These are phyloP conservation scores for Thryonomys swinderianus DNA, from an alignment of 2,113 vertebrate species.

Conservation along the genomic window DNA sequence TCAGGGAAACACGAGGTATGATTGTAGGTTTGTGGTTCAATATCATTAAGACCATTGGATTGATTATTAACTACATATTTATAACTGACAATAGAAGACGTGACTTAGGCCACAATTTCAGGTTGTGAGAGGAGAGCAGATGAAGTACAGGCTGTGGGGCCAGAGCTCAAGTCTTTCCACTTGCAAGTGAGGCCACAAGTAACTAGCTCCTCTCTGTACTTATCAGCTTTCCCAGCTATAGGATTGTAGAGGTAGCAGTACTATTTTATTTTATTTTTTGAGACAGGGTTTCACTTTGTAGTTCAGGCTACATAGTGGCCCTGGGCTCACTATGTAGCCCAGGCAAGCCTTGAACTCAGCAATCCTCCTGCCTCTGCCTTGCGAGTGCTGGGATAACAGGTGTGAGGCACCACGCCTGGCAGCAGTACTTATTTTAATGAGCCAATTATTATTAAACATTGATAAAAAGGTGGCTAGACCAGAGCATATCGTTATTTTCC, in stretches of 20 bases:
- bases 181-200: background rate
- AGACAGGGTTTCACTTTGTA: too few species aligned
- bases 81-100: background rate
- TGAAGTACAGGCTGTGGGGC: background rate
- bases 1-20: background rate
- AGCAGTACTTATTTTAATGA: background rate
- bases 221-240: background rate
- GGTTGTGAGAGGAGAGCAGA: background rate
- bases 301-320: too few species aligned
- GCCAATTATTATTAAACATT: background rate
- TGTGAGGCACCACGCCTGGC: too few species aligned
- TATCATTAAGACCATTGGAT: background rate
- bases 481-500: background rate
- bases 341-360: too few species aligned
- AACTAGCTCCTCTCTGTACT: background rate
- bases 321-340: too few species aligned
- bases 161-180: background rate
- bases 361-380: too few species aligned
- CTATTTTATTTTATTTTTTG: too few species aligned
- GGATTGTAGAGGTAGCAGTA: background rate
- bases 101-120: background rate
- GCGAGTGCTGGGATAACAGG: too few species aligned
- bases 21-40: slow-evolving; percentile 5
- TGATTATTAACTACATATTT: background rate
- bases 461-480: background rate